Base-by-base conservation (phyloP, 2,888 invertebrate species). In the Mactromeris polynyma region DNA sequence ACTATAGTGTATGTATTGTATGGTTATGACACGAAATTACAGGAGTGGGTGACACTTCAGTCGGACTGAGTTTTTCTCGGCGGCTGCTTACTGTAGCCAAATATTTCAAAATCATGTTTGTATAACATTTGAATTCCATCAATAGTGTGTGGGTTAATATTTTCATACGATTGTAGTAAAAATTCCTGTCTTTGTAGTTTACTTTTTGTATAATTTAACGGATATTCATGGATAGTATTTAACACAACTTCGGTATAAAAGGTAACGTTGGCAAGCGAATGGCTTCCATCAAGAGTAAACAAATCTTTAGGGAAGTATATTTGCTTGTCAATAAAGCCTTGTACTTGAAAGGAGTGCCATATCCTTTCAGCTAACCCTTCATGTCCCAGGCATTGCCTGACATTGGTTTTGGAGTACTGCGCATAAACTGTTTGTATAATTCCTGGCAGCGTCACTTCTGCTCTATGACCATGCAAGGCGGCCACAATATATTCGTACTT, bases 271-370 rank as follows among this genome's bases (percentile, higher is more conserved):
- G 83, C 11, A 17, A 83, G 17, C 14, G 40, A 42, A 33, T 38
- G 19, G 36, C 33, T 31, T 33, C 36, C 54, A 21, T 58, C 26
- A 14, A 9, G 19, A 7, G 73, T 17, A 19, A 73, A 73, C 14
- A 73, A 2, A 33, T 33, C 36, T 33, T 73, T 36, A 1, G 81
- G 81, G 31, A 81, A 81, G 3, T 58, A 36, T 38, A 54, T 81
- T 9, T 36, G 7, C 54, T 81, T 38, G 14, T 81, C 38, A 33
- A 81, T 81, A 21, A 38, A 87, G 2, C 87, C 87, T 51, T 87
- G 87, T 14, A 87, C 83, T 80, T 79, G 40, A n/a, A 87, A 83
- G 0, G 87, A 83, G 4, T 1, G 31, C 87, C 87, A 87, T 0
- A 83, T 17, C 0, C 80, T 21, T 38, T 58, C 33, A 17, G 83